phyloP scores from a whole-genome alignment of 2,797 vertebrate genomes.

The Urophycis tenuis region DNA sequence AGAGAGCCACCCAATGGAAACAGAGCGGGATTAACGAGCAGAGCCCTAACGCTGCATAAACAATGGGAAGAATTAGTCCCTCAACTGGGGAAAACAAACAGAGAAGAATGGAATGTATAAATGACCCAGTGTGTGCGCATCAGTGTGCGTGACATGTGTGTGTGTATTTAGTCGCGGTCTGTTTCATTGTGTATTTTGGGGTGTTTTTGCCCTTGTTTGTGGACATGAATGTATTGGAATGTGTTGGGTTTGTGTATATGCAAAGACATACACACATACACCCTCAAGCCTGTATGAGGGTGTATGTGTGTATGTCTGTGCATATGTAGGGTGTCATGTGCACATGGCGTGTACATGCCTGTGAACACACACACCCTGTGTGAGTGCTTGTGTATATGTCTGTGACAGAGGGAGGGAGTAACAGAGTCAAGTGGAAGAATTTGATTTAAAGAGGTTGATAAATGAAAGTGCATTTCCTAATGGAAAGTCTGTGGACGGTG shows the following conservation, averaged over 20 bases:
- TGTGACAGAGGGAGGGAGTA: neutral
- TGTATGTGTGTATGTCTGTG: neutral
- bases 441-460: neutral
- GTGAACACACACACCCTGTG: neutral
- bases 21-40: slow-evolving; percentile 20
- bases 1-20: slow-evolving; percentile 19
- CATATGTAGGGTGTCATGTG: neutral
- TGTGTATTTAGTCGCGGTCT: neutral
- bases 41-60: slow-evolving; percentile 40
- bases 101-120: slow-evolving; percentile 32
- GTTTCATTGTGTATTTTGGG: no score
- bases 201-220: neutral
- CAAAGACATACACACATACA: no score
- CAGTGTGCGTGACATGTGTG: neutral
- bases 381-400: neutral
- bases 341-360: neutral
- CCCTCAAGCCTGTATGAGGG: neutral
- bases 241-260: no score
- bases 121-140: neutral
- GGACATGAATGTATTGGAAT: neutral
- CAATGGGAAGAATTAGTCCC: slow-evolving; percentile 21
- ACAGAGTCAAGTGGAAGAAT: neutral
- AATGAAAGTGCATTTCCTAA: neutral
- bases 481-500: slow-evolving; percentile 1
- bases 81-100: slow-evolving; percentile 24